Conservation (phyloP, 2,888 invertebrate genomes). For the Actias luna region DNA sequence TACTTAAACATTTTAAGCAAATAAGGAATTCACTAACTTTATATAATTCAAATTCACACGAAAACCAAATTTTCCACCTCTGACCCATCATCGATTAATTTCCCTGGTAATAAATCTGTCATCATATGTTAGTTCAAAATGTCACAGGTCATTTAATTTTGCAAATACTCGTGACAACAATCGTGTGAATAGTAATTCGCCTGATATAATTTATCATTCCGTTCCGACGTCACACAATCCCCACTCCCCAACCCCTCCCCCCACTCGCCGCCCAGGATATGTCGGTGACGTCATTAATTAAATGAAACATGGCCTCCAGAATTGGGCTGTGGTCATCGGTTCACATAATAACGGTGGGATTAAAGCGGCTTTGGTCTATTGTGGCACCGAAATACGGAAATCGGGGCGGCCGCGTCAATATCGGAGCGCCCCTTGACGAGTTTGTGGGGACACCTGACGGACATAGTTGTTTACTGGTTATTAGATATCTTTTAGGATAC, state of each 20-base stretch:
- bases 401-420: background rate
- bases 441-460: background rate
- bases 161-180: too few relatives aligned
- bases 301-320: slow-evolving; percentile 35
- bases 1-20: too few relatives aligned
- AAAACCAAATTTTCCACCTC: too few relatives aligned
- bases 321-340: slow-evolving; percentile 39
- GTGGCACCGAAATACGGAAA: background rate
- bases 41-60: too few relatives aligned
- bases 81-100: too few relatives aligned
- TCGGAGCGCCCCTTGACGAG: background rate
- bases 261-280: slow-evolving; percentile 32
- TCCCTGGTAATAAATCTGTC: too few relatives aligned
- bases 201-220: background rate
- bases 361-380: background rate
- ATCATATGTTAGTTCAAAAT: too few relatives aligned
- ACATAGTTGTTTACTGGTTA: too few relatives aligned
- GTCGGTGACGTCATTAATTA: slow-evolving; percentile 57
- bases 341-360: background rate
- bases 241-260: background rate
- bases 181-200: background rate
- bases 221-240: background rate
- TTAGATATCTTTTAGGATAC: too few relatives aligned
- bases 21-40: too few relatives aligned
- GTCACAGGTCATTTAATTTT: too few relatives aligned